Evolutionary conservation across 2,113 vertebrate species (phyloP).

Genomic region (Lophius piscatorius): DNA sequence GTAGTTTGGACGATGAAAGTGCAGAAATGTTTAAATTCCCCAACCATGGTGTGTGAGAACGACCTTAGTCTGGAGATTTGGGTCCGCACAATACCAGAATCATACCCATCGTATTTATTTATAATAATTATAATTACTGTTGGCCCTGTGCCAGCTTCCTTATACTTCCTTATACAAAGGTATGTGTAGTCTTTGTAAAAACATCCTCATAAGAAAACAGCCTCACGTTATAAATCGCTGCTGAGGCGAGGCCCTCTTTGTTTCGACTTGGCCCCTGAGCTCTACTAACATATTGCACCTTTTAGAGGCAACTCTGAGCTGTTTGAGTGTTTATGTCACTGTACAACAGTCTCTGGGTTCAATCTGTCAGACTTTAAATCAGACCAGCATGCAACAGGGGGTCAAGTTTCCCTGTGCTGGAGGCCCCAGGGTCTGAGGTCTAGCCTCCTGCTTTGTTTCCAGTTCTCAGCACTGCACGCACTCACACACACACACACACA

Average conservation of each 20-base stretch:
- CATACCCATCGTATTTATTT: too few relatives aligned
- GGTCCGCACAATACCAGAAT: too few relatives aligned
- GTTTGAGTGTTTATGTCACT: constrained; percentile 51
- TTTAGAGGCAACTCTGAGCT: constrained; percentile 25
- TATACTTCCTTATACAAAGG: too few relatives aligned
- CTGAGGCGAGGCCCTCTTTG: background rate
- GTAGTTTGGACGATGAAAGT: too few relatives aligned
- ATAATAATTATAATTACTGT: too few relatives aligned
- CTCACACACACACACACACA: constrained; percentile 20
- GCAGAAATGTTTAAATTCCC: too few relatives aligned
- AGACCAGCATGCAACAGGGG: constrained; percentile 58
- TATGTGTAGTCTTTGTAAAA: too few relatives aligned
- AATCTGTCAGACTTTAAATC: constrained; percentile 64
- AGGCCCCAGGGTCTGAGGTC: constrained; percentile 32
- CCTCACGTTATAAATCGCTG: constrained; percentile 21
- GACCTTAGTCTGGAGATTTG: too few relatives aligned
- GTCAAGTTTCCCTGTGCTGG: constrained; percentile 48
- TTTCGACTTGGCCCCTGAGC: constrained; percentile 12
- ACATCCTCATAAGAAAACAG: too few relatives aligned
- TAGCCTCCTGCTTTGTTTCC: constrained; percentile 55
- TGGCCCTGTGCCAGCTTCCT: too few relatives aligned
- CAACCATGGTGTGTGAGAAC: too few relatives aligned
- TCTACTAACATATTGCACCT: constrained; percentile 29
- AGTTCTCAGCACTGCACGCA: constrained; percentile 30
- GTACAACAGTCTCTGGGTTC: constrained; percentile 45